phyloP scores from a whole-genome alignment of 2,113 vertebrate species.

The Ailurus styani region DNA sequence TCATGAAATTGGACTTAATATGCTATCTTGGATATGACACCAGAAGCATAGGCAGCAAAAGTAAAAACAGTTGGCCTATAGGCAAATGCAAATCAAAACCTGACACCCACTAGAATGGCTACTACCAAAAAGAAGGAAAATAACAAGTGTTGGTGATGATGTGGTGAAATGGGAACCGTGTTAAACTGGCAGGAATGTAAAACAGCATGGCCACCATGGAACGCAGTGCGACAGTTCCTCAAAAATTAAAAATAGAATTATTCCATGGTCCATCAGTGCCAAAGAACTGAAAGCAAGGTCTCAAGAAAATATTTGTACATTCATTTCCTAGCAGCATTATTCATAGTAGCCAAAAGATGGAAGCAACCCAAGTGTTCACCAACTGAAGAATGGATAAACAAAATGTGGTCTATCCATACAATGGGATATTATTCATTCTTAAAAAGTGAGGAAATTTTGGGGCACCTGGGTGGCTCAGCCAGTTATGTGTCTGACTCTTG shows the following conservation, averaged over 20 bases:
- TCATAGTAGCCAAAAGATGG: neutral
- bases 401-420: fast-evolving
- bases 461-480: too few relatives aligned
- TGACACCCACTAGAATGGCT: neutral
- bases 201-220: neutral
- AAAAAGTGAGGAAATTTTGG: neutral
- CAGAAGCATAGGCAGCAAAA: neutral
- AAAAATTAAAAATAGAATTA: neutral
- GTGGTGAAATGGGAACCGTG: neutral
- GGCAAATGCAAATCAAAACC: neutral
- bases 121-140: neutral
- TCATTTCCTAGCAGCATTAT: neutral
- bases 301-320: neutral
- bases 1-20: neutral
- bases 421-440: neutral
- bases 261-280: neutral
- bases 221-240: neutral
- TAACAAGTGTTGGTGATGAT: neutral
- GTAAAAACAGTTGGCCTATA: neutral
- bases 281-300: neutral
- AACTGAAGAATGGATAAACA: neutral
- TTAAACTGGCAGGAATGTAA: neutral
- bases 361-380: too few relatives aligned
- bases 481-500: too few relatives aligned
- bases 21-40: neutral